Conservation (phyloP, 2,797 vertebrate species). For the Scolopax rusticola region DNA sequence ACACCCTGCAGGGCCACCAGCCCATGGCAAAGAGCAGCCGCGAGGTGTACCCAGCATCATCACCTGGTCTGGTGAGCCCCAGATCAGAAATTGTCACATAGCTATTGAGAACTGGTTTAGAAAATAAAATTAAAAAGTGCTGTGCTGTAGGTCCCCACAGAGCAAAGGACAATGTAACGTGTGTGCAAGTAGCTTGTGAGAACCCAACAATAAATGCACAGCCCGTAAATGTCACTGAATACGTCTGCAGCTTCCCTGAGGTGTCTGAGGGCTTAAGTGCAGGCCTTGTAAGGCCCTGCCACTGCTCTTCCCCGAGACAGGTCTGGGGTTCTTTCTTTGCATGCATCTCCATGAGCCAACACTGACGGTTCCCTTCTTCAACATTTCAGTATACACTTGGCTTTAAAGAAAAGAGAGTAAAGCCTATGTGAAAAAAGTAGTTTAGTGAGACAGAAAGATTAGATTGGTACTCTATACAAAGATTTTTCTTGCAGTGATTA, state of each 20-base stretch:
- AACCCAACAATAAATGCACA: not conserved
- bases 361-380: not conserved
- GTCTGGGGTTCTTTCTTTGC: not conserved
- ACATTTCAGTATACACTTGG: not conserved
- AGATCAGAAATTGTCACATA: not conserved
- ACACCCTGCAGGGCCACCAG: rapidly evolving
- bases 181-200: not conserved
- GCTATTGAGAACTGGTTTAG: not conserved
- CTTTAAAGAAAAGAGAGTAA: not conserved
- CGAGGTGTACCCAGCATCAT: not conserved
- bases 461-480: not conserved
- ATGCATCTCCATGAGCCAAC: not conserved
- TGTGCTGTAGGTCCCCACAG: rapidly evolving
- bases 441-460: not conserved
- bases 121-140: not conserved
- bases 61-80: not conserved
- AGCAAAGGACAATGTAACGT: not conserved
- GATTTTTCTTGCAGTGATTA: not conserved
- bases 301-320: not conserved
- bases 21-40: not conserved
- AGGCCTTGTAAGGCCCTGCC: not conserved
- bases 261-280: not conserved
- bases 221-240: not conserved
- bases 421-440: not conserved
- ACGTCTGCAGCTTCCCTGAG: not conserved